Conservation (phyloP, 37 sponge, comb jelly and placozoan genomes). For the Lycopodina hypogea region DNA sequence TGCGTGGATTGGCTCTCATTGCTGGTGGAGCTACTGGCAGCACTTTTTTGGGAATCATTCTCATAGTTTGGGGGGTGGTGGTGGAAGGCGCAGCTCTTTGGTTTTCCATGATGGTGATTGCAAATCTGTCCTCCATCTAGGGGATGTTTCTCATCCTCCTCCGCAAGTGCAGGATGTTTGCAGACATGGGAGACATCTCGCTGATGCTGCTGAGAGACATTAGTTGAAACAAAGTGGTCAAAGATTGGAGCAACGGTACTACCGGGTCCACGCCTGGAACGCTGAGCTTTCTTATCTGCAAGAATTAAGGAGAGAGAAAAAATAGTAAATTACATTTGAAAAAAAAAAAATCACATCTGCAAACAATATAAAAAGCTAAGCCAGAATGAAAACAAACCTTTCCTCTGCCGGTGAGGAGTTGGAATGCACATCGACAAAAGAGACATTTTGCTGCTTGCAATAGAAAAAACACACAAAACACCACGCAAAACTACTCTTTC, state of each 20-base stretch:
- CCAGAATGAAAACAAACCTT: not conserved
- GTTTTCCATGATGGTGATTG: not conserved
- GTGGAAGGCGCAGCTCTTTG: not conserved
- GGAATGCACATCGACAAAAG: slow-evolving; percentile 33
- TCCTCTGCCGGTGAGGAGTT: not conserved
- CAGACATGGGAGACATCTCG: slow-evolving; percentile 4
- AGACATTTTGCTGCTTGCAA: not conserved
- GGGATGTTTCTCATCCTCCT: not conserved
- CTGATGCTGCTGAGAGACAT: not conserved
- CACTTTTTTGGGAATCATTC: slow-evolving; percentile 59
- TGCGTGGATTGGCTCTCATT: slow-evolving; percentile 34
- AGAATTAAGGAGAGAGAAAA: not conserved
- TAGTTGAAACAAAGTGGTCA: not conserved
- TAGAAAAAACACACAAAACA: not conserved
- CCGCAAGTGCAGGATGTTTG: not conserved
- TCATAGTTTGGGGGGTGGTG: slow-evolving; percentile 24
- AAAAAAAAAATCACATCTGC: not conserved
- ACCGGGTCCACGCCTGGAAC: not conserved
- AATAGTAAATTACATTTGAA: not conserved
- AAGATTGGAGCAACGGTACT: not conserved
- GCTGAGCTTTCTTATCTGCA: not conserved
- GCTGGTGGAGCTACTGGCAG: slow-evolving; percentile 25
- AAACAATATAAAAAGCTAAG: not conserved
- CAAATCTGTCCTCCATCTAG: not conserved
- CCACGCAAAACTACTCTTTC: not conserved